Evolutionary conservation across 2,888 invertebrate species (phyloP).

Genomic region (Epinotia demarniana): DNA sequence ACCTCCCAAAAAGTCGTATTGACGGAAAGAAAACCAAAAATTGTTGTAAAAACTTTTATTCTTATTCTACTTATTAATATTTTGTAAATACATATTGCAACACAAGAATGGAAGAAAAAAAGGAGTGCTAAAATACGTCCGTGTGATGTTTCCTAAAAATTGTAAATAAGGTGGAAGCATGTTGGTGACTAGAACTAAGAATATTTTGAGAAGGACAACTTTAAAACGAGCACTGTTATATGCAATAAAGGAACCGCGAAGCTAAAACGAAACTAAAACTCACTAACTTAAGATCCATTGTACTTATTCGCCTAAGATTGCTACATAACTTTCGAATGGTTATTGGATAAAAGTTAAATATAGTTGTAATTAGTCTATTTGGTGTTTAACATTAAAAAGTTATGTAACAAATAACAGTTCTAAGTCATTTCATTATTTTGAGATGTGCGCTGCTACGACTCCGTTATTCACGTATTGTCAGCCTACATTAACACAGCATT

Average conservation of each 20-base stretch:
- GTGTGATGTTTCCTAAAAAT: constrained; percentile 63
- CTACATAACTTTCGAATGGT: constrained; percentile 27
- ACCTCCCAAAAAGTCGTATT: neutral
- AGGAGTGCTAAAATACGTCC: constrained; percentile 36
- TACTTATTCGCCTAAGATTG: constrained; percentile 54
- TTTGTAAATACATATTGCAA: constrained; percentile 64
- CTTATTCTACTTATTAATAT: constrained; percentile 53
- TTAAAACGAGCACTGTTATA: constrained; percentile 59
- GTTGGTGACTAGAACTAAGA: constrained; percentile 75
- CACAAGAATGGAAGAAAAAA: constrained; percentile 68
- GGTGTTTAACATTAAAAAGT: constrained; percentile 38
- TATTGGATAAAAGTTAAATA: constrained; percentile 2
- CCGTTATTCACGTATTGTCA: constrained; percentile 19
- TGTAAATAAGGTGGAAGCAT: constrained; percentile 65
- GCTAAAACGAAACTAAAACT: constrained; percentile 56
- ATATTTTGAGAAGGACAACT: constrained; percentile 60
- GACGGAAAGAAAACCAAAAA: constrained; percentile 46
- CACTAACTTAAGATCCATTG: constrained; percentile 65
- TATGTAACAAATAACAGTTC: constrained; percentile 35
- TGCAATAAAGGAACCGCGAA: constrained; percentile 68
- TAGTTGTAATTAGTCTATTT: constrained; percentile 28
- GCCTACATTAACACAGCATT: neutral
- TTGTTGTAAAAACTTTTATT: constrained; percentile 59
- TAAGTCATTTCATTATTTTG: constrained; percentile 10
- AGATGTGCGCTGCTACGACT: constrained; percentile 10